phyloP scores from a whole-genome alignment of 2,113 vertebrate species.

The western clawed frog (Xenopus tropicalis) region UCB_Xtro_10.0 CM004446.2:106221001-106221500 shows the following conservation, averaged over 20 bases:
- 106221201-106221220: slow-evolving; percentile 19
- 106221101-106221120: slow-evolving; percentile 54
- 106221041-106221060: slow-evolving; percentile 58
- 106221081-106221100: slow-evolving; percentile 62
- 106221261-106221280: background rate
- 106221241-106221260: slow-evolving; percentile 7
- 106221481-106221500: too few relatives aligned
- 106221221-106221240: background rate
- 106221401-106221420: too few relatives aligned
- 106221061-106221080: slow-evolving; percentile 59
- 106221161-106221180: slow-evolving; percentile 42
- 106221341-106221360: too few relatives aligned
- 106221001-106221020: slow-evolving; percentile 65
- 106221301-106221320: too few relatives aligned
- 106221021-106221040: slow-evolving; percentile 59
- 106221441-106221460: too few relatives aligned
- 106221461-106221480: too few relatives aligned
- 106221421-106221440: too few relatives aligned
- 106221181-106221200: slow-evolving; percentile 9
- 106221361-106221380: too few relatives aligned
- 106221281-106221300: slow-evolving; percentile 7
- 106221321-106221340: too few relatives aligned
- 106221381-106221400: too few relatives aligned
- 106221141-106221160: slow-evolving; percentile 47
- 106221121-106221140: slow-evolving; percentile 53